phyloP scores from a whole-genome alignment of 2,113 vertebrate species.

The Leptocoma aspasia region DNA sequence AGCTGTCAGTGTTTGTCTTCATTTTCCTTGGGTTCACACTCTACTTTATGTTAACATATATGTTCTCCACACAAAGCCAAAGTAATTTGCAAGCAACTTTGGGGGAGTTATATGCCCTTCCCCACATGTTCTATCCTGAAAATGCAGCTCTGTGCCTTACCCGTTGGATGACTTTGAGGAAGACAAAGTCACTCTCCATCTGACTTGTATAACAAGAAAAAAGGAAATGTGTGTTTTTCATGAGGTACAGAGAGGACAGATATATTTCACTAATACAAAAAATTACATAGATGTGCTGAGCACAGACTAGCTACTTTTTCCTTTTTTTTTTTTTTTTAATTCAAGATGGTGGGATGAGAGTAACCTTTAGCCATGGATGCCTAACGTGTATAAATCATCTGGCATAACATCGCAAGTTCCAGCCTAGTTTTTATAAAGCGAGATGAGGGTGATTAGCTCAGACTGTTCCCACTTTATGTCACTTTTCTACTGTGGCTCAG shows the following conservation, averaged over 20 bases:
- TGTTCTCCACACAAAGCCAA: conserved; percentile 21
- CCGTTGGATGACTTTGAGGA: background rate
- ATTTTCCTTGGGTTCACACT: conserved; percentile 51
- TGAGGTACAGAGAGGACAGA: background rate
- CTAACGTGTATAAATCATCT: background rate
- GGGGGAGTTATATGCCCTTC: background rate
- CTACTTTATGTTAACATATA: conserved; percentile 43
- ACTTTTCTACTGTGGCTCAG: background rate
- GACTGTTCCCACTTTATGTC: background rate
- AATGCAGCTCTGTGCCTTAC: background rate
- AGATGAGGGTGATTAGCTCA: background rate
- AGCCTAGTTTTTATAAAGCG: background rate
- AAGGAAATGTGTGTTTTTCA: background rate
- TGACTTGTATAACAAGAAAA: background rate
- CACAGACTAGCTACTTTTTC: background rate
- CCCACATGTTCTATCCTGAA: conserved; percentile 7
- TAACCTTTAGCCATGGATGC: background rate
- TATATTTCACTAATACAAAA: background rate
- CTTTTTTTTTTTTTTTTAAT: background rate
- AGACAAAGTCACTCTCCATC: background rate
- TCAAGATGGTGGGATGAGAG: background rate
- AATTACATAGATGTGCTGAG: background rate
- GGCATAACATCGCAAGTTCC: background rate
- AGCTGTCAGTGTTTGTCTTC: conserved; percentile 62
- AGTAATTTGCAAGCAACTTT: conserved; percentile 18